A percentile compares a stretch with the other conserved stretches of the same genome.
Evolutionary conservation across 2,888 invertebrate species (phyloP).

Genomic region (Sturmia bella): DNA sequence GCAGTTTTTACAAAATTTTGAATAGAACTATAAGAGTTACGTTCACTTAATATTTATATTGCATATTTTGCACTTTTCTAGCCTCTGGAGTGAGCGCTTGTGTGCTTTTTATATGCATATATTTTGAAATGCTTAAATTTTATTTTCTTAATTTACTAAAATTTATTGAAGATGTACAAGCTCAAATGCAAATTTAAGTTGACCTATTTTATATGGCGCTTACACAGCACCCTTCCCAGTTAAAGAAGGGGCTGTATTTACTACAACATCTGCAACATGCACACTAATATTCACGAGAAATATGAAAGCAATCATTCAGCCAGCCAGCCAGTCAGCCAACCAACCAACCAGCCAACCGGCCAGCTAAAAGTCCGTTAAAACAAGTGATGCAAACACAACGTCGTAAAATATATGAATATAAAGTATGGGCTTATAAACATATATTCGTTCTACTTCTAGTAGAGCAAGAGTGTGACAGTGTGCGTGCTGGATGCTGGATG

Average conservation of each 20-base stretch:
- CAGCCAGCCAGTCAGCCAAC: constrained; percentile 1
- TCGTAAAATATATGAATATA: constrained; percentile 48
- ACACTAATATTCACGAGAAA: background rate
- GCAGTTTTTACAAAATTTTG: too few species aligned
- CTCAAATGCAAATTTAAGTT: constrained; percentile 45
- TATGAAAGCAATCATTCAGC: background rate
- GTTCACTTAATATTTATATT: too few species aligned
- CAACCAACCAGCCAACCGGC: background rate
- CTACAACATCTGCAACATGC: too few species aligned
- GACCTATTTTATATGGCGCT: constrained; percentile 43
- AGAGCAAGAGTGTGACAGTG: background rate
- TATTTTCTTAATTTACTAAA: background rate
- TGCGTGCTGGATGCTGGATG: background rate
- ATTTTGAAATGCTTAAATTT: background rate
- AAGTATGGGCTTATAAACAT: too few species aligned
- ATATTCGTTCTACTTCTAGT: background rate
- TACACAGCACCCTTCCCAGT: background rate
- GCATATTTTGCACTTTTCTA: too few species aligned
- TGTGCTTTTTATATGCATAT: too few species aligned
- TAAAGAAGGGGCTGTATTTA: background rate
- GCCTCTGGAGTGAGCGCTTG: too few species aligned
- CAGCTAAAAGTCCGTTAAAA: constrained; percentile 23
- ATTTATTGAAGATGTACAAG: too few species aligned
- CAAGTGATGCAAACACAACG: constrained; percentile 52
- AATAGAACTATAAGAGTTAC: too few species aligned